Evolutionary conservation across 2,888 invertebrate genomes (phyloP).

Genomic region (Oasisia sp.): DNA sequence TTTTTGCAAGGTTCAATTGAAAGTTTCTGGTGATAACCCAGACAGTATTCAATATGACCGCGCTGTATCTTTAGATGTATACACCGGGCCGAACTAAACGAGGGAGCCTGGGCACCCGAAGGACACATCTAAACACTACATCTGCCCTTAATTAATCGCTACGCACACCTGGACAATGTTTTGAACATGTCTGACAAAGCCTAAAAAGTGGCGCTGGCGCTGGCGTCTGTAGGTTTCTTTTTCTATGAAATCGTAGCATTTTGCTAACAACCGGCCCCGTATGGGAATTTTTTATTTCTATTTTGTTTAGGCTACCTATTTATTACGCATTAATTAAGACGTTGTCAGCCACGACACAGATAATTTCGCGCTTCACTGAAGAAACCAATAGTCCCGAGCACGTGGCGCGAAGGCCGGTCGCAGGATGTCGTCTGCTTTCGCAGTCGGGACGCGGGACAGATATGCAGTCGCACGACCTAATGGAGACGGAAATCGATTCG

Average conservation of each 20-base stretch:
- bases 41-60: no score
- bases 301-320: not conserved
- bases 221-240: not conserved
- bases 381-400: not conserved
- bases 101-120: no score
- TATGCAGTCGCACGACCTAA: not conserved
- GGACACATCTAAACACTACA: no score
- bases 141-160: no score
- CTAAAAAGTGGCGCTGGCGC: no score
- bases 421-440: constrained; percentile 1
- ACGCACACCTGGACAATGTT: no score
- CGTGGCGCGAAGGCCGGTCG: not conserved
- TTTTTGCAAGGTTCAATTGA: no score
- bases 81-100: no score
- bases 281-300: not conserved
- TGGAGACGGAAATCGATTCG: not conserved
- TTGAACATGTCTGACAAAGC: no score
- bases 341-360: not conserved
- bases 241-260: not conserved
- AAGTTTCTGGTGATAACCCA: no score
- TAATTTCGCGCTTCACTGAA: not conserved
- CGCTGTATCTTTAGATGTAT: no score
- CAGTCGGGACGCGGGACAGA: not conserved
- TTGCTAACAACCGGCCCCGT: not conserved
- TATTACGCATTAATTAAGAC: not conserved